A percentile compares a stretch with the other conserved stretches of the same genome.
phyloP scores from a whole-genome alignment of 2,888 invertebrate genomes.

The Drosophila tanythrix region DNA sequence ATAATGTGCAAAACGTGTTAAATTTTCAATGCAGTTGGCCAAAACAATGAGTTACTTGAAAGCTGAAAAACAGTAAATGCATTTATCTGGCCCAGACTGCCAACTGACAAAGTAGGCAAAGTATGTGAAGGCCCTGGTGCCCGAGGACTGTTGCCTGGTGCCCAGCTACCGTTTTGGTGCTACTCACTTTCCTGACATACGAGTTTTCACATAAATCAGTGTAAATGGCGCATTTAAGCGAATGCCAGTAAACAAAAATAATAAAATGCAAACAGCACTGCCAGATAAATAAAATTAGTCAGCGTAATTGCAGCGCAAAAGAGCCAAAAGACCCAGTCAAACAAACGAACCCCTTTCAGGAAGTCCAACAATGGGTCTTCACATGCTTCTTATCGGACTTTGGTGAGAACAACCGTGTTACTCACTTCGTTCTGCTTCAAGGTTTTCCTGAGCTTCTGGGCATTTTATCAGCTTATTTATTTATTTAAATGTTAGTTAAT shows the following conservation, averaged over 20 bases:
- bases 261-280: conserved; percentile 47
- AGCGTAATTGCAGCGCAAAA: conserved; percentile 60
- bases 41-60: conserved; percentile 55
- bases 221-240: conserved; percentile 73
- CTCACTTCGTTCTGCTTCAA: conserved; percentile 40
- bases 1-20: conserved; percentile 69
- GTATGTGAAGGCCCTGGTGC: neutral
- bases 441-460: conserved; percentile 6
- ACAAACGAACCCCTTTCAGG: neutral
- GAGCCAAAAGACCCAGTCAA: conserved; percentile 25
- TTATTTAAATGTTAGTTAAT: neutral
- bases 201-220: conserved; percentile 76
- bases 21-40: conserved; percentile 22
- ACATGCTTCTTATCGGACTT: conserved; percentile 15
- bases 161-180: conserved; percentile 16
- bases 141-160: neutral
- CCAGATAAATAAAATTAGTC: conserved; percentile 74
- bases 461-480: conserved; percentile 16
- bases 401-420: conserved; percentile 51
- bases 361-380: neutral
- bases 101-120: conserved; percentile 11
- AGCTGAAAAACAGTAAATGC: conserved; percentile 39
- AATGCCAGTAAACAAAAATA: conserved; percentile 38
- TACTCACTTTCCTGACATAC: conserved; percentile 48
- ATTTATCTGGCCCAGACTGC: conserved; percentile 26